phyloP scores from a whole-genome alignment of 2,113 vertebrate genomes.

The Neotoma lepida region DNA sequence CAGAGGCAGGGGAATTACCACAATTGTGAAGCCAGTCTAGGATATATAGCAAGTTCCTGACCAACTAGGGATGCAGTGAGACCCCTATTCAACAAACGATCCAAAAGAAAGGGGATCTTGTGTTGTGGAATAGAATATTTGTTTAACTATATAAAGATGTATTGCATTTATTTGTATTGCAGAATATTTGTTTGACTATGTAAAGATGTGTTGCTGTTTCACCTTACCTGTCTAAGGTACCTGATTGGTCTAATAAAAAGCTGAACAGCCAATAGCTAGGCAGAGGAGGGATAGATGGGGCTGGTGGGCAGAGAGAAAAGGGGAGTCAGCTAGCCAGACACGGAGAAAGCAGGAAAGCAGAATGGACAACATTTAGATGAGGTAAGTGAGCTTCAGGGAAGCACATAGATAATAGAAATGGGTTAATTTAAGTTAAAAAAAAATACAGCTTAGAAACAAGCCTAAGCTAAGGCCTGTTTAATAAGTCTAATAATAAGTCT shows the following conservation, averaged over 20 bases:
- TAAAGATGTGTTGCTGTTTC: neutral
- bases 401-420: too few relatives aligned
- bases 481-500: too few relatives aligned
- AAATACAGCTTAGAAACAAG: too few relatives aligned
- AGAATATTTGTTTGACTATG: neutral
- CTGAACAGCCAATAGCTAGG: neutral
- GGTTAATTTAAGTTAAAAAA: too few relatives aligned
- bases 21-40: neutral
- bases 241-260: neutral
- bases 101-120: slow-evolving; percentile 11
- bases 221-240: neutral
- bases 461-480: too few relatives aligned
- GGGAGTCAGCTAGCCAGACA: too few relatives aligned
- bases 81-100: neutral
- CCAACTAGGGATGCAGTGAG: too few relatives aligned
- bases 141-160: neutral
- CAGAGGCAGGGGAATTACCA: neutral
- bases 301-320: too few relatives aligned
- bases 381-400: too few relatives aligned
- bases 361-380: too few relatives aligned
- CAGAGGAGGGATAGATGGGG: too few relatives aligned
- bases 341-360: too few relatives aligned
- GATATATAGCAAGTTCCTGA: neutral
- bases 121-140: neutral
- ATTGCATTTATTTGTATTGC: neutral